Percentiles rank a stretch among this genome's conserved stretches.
These are phyloP conservation scores for Neolamprologus longior DNA, from an alignment of 2,113 vertebrate genomes.

Conservation along the genomic window DNA sequence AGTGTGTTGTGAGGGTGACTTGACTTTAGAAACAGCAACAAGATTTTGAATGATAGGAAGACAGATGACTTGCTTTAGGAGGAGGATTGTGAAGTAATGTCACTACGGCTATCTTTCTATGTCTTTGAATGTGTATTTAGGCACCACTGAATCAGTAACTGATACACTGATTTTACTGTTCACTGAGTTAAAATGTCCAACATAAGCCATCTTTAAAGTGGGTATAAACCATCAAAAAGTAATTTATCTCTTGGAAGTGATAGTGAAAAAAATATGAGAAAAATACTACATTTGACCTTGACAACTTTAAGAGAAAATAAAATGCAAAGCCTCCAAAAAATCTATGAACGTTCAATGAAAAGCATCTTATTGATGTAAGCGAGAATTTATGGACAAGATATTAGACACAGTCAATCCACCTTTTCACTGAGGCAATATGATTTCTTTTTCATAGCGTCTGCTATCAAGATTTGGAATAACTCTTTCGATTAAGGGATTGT, in stretches of 20 bases:
- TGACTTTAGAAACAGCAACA: constrained; percentile 31
- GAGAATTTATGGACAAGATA: not conserved
- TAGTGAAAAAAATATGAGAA: not conserved
- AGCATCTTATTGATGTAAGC: not conserved
- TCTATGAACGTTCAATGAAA: not conserved
- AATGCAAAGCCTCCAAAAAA: not conserved
- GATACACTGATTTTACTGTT: not conserved
- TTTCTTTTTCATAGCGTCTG: not conserved
- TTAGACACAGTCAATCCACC: not conserved
- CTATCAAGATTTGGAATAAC: not conserved
- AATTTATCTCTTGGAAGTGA: not conserved
- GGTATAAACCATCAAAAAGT: not conserved
- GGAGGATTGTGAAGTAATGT: not conserved
- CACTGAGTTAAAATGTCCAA: not conserved
- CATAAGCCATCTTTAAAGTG: not conserved
- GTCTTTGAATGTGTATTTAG: not conserved
- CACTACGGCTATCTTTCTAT: not conserved
- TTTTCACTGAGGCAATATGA: not conserved
- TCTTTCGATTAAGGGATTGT: not conserved
- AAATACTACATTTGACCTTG: not conserved
- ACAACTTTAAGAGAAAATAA: not conserved
- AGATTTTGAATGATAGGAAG: constrained; percentile 28
- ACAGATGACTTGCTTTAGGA: constrained; percentile 27
- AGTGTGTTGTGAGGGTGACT: constrained; percentile 11
- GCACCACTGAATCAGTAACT: not conserved